These are phyloP conservation scores for Brachionus angularis DNA, from an alignment of 1,140 invertebrate genomes.

Conservation along the genomic window DNA sequence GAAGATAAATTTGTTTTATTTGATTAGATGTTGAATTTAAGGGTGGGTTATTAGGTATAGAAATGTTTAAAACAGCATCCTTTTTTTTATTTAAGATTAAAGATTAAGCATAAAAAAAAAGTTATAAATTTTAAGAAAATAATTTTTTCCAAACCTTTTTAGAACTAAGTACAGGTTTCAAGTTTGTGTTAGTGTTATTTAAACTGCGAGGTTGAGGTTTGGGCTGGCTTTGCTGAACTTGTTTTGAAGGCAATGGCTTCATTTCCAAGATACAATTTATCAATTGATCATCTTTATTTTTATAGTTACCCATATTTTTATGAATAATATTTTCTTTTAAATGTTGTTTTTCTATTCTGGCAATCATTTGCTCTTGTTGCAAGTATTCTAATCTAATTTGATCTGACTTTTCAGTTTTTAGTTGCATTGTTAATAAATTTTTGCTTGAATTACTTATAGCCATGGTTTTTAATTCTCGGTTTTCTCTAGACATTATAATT, in stretches of 20 bases:
- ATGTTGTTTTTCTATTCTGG: conserved; percentile 4
- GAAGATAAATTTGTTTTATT: too few species aligned
- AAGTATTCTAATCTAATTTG: conserved; percentile 17
- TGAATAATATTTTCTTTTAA: not conserved
- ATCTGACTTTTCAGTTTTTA: conserved; percentile 5
- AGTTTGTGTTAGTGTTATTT: conserved; percentile 5
- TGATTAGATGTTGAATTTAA: too few species aligned
- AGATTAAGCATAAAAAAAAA: too few species aligned
- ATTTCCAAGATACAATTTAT: conserved; percentile 33
- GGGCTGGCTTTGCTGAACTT: not conserved
- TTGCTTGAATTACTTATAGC: too few species aligned
- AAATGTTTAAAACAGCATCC: too few species aligned
- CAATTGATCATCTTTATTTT: not conserved
- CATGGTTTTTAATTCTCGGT: not conserved
- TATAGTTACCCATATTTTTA: not conserved
- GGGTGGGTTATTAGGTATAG: too few species aligned
- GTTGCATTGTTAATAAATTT: not conserved
- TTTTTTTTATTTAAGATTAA: too few species aligned
- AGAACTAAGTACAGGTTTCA: too few species aligned
- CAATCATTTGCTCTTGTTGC: conserved; percentile 2
- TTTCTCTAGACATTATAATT: not conserved
- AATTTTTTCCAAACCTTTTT: too few species aligned
- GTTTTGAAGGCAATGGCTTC: conserved; percentile 9
- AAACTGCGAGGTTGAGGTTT: not conserved
- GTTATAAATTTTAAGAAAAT: too few species aligned